Percentiles rank a stretch among this genome's conserved stretches.
These are phyloP conservation scores for Eupithecia centaureata DNA, from an alignment of 2,888 invertebrate genomes.

Conservation along the genomic window DNA sequence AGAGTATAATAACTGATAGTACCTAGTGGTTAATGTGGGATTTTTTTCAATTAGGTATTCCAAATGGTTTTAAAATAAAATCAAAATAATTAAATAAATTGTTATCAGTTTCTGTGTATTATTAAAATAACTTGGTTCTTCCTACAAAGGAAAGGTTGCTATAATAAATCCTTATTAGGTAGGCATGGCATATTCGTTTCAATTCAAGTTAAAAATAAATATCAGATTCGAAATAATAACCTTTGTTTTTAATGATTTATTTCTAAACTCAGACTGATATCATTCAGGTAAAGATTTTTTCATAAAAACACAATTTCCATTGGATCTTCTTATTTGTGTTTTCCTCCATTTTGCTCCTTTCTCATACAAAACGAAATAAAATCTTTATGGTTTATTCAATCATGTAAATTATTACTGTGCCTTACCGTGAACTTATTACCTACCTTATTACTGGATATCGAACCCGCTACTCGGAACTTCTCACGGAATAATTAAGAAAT, in stretches of 20 bases:
- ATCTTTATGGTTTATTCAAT: not conserved
- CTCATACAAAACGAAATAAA: not conserved
- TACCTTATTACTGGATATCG: conserved; percentile 7
- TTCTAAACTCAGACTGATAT: too few species aligned
- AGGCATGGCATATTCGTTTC: too few species aligned
- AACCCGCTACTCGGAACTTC: conserved; percentile 8
- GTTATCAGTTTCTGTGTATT: not conserved
- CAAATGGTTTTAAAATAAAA: not conserved
- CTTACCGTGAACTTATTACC: conserved; percentile 5
- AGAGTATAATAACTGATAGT: not conserved
- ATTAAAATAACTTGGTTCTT: not conserved
- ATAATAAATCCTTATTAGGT: too few species aligned
- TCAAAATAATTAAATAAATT: not conserved
- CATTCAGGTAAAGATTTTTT: not conserved
- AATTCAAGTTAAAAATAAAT: not conserved
- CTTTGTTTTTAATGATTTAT: not conserved
- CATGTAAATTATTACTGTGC: not conserved
- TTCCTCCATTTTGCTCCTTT: not conserved
- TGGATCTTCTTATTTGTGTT: not conserved
- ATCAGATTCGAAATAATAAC: not conserved
- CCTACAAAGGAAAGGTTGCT: too few species aligned
- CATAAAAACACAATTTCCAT: not conserved
- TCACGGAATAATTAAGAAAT: conserved; percentile 24
- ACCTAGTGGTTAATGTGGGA: too few species aligned
- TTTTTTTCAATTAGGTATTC: too few species aligned